Evolutionary conservation across 2,797 vertebrate genomes (phyloP).

Genomic region (Manis crassicaudata): DNA sequence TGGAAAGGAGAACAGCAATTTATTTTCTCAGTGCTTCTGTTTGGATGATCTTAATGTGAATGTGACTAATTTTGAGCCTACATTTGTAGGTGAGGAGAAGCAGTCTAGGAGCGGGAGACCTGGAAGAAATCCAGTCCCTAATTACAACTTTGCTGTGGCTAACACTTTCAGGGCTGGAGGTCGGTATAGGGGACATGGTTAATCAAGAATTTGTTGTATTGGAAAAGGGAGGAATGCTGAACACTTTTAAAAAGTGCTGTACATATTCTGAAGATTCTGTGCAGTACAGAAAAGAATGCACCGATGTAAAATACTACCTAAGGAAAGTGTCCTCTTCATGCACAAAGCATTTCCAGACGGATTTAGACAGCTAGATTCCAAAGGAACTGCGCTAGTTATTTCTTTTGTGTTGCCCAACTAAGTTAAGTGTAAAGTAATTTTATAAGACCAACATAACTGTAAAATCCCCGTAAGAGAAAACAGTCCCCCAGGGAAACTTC

Average conservation of each 20-base stretch:
- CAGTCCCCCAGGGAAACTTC: background rate
- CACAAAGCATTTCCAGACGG: background rate
- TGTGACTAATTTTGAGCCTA: background rate
- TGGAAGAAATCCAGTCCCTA: background rate
- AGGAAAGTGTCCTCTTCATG: background rate
- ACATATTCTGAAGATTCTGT: background rate
- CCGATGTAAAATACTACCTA: background rate
- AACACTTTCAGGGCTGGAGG: background rate
- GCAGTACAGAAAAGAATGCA: background rate
- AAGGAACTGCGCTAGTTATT: background rate
- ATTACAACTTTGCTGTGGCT: background rate
- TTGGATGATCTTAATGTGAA: conserved; percentile 6
- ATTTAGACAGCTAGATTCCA: background rate
- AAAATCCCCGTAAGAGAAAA: background rate
- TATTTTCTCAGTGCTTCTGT: background rate
- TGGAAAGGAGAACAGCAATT: background rate
- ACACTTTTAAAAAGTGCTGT: background rate
- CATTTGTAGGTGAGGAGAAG: background rate
- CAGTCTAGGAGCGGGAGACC: background rate
- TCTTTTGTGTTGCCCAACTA: background rate
- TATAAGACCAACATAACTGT: background rate
- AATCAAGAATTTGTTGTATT: background rate
- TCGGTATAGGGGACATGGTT: background rate
- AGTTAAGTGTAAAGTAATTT: background rate
- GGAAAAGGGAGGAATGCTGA: background rate